Evolutionary conservation across 2,113 vertebrate genomes (phyloP).

Genomic region (Lagopus muta): DNA sequence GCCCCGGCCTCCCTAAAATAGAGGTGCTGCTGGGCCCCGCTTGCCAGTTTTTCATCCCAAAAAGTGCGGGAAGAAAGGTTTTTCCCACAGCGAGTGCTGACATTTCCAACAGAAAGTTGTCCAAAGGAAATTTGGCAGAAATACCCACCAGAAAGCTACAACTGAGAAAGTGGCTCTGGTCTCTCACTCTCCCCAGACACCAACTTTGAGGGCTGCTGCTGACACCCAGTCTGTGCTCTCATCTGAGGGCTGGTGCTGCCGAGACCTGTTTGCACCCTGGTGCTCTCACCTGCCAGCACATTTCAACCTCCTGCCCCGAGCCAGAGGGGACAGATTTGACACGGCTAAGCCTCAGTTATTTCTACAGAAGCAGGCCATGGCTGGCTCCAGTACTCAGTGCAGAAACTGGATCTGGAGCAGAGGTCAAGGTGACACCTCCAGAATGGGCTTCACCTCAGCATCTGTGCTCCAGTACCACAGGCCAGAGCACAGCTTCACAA

Average conservation of each 20-base stretch:
- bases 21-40: background rate
- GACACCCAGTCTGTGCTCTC: background rate
- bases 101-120: background rate
- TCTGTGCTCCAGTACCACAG: background rate
- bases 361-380: background rate
- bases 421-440: background rate
- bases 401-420: conserved; percentile 16
- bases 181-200: background rate
- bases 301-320: background rate
- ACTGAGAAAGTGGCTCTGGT: background rate
- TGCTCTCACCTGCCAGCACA: background rate
- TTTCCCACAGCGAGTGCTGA: conserved; percentile 41
- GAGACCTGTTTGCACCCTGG: background rate
- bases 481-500: background rate
- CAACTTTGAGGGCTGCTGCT: background rate
- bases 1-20: background rate
- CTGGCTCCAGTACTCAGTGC: background rate
- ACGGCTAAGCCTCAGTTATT: conserved; percentile 10
- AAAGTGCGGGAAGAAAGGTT: conserved; percentile 9
- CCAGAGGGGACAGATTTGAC: background rate
- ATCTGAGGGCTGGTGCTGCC: rapidly evolving
- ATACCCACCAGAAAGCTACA: background rate
- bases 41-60: conserved; percentile 2
- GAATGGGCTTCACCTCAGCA: background rate
- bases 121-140: conserved; percentile 45